These are phyloP conservation scores for Premnoplex brunnescens DNA, from an alignment of 2,797 vertebrate species.

Conservation along the genomic window DNA sequence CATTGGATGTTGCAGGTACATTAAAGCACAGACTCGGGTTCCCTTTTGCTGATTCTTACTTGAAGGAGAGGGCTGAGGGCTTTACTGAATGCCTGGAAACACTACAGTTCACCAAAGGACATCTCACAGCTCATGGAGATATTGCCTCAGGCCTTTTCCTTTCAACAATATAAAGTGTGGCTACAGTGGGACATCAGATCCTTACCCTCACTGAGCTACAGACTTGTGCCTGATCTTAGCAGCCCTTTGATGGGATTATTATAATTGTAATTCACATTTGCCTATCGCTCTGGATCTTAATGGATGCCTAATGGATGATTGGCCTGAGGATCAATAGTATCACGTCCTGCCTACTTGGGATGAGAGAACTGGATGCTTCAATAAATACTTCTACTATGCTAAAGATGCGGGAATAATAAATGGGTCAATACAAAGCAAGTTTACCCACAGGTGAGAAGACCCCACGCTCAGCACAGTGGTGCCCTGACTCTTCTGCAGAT, in stretches of 20 bases:
- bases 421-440: not conserved
- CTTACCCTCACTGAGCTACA: not conserved
- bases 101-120: not conserved
- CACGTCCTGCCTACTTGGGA: not conserved
- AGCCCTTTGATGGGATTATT: not conserved
- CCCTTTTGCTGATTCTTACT: not conserved
- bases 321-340: not conserved
- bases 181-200: not conserved
- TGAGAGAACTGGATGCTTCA: not conserved
- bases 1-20: not conserved
- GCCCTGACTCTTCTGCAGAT: not conserved
- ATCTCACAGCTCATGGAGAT: not conserved
- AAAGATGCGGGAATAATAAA: not conserved
- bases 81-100: not conserved
- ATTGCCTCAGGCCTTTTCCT: not conserved
- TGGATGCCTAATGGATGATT: not conserved
- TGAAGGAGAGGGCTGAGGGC: not conserved
- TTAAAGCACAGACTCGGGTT: not conserved
- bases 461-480: rapidly evolving
- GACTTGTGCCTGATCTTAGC: not conserved
- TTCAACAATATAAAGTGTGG: not conserved
- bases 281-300: conserved; percentile 1
- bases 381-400: not conserved
- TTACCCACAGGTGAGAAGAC: not conserved
- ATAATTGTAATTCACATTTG: not conserved